These are phyloP conservation scores for Hylaeus anthracinus DNA, from an alignment of 1,140 invertebrate genomes.

Conservation along the genomic window DNA sequence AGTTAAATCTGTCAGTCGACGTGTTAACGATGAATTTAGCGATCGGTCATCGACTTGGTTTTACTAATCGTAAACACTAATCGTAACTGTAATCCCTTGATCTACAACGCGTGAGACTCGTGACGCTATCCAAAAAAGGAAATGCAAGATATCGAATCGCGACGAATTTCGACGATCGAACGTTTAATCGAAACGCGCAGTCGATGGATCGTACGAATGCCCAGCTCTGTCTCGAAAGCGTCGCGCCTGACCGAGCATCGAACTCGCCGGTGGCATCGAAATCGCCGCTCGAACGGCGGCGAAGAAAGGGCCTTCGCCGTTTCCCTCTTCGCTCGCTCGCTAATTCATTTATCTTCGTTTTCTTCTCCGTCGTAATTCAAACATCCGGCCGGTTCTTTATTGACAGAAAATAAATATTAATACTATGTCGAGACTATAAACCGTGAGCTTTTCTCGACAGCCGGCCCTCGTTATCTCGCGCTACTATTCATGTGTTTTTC, in stretches of 20 bases:
- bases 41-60: too few relatives aligned
- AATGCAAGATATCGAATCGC: too few relatives aligned
- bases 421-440: conserved; percentile 59
- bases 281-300: not conserved
- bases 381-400: conserved; percentile 9
- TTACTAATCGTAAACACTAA: too few relatives aligned
- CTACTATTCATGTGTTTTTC: conserved; percentile 22
- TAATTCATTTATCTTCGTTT: not conserved
- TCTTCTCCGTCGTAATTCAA: not conserved
- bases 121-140: too few relatives aligned
- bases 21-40: too few relatives aligned
- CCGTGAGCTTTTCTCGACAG: conserved; percentile 51
- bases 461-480: conserved; percentile 32
- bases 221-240: not conserved
- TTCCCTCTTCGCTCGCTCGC: not conserved
- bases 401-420: conserved; percentile 66
- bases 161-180: too few relatives aligned
- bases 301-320: not conserved
- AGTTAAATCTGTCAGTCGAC: too few relatives aligned
- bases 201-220: not conserved
- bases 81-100: too few relatives aligned
- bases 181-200: not conserved
- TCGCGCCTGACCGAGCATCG: not conserved
- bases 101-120: too few relatives aligned
- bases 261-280: not conserved